These are phyloP conservation scores for Tetanocera ferruginea DNA, from an alignment of 2,888 invertebrate genomes.

Conservation along the genomic window DNA sequence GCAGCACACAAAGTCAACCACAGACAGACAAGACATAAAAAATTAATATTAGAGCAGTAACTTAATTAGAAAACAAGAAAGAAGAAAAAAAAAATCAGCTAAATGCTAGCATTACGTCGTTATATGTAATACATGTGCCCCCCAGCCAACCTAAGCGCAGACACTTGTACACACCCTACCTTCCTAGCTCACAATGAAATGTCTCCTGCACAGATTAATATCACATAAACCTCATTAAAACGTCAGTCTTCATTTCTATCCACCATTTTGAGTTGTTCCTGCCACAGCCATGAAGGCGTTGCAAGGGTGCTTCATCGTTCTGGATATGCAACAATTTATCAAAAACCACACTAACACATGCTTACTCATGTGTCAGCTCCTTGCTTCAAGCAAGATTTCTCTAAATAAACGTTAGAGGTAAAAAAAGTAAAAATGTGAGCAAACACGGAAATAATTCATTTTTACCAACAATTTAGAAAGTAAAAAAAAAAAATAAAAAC, in stretches of 20 bases:
- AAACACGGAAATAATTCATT: constrained; percentile 8
- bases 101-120: no score
- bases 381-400: background rate
- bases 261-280: constrained; percentile 1
- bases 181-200: background rate
- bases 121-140: no score
- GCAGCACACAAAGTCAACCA: background rate
- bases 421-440: background rate
- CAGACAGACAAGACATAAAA: background rate
- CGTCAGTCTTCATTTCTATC: constrained; percentile 9
- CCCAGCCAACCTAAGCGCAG: no score
- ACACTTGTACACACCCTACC: no score
- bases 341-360: constrained; percentile 14
- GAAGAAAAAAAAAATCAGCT: no score
- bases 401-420: background rate
- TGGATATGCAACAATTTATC: constrained; percentile 31
- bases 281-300: background rate
- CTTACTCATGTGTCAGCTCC: background rate
- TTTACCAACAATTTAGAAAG: background rate
- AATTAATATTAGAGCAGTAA: background rate
- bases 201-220: background rate
- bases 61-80: background rate
- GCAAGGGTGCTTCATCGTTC: background rate
- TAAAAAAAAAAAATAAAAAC: background rate
- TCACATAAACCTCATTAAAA: constrained; percentile 25